Evolutionary conservation across 2,888 invertebrate species (phyloP), one percentile per base, ranked within the genome.

Genomic region (Xestoiulus laeticollis): DNA sequence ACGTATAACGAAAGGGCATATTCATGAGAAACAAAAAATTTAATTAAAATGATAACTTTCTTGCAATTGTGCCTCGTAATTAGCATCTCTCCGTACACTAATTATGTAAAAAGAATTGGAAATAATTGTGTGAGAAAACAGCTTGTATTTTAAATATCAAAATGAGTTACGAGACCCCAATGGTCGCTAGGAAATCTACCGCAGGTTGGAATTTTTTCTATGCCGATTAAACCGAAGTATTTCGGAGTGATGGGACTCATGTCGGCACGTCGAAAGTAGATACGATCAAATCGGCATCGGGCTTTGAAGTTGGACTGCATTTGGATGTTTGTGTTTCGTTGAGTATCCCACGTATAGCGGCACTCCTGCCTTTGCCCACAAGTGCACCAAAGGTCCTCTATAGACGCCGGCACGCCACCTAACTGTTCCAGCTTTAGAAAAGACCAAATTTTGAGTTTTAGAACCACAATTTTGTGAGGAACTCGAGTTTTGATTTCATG

Each of bases 301-400:
- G 93, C 93, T 89, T 92, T 91, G 89, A 91, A 92, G 84, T 90
- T 90, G 5, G 90, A 89, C 16, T 90, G 90, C 89, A 92, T 90
- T 88, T 92, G 90, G 14, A 93, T 91, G 90, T 94, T 94, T 89
- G 93, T 93, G 90, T 94, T 94, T 59, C 93, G 90, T n/a, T 90
- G 90, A 88, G 92, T 92, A 90, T 94, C 94, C 94, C 94, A 94
- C 0, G 94, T 94, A 90, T 92, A 94, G 87, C 92, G 91, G 30
- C 92, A 92, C 89, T 93, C 93, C 85, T 91, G 91, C 10, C 93
- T 91, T n/a, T 92, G 91, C 0, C 94, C 94, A 86, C 93, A 93
- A 6, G 91, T 90, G 85, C 92, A 91, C 94, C 94, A 94, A 2
- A 94, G 85, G 90, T 94, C 94, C 84, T 90, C 90, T 68, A 93